Evolutionary conservation across 2,888 invertebrate species (phyloP), one percentile per base, ranked within the genome.

Genomic region (Cantharis rustica): DNA sequence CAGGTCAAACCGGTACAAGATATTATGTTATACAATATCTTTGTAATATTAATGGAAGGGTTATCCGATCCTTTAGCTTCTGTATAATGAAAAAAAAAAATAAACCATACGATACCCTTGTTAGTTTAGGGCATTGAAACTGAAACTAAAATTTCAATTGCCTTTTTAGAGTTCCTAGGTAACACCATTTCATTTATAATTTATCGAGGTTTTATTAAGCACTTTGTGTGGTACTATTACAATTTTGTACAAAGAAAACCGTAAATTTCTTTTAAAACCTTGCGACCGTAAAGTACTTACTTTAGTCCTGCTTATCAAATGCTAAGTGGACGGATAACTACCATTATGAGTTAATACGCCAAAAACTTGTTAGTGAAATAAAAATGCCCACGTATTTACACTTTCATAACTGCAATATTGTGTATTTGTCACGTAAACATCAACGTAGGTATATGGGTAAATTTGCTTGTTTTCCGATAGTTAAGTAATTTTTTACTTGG

Each of bases 1-100:
- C 64, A 66, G 64, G 64, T 66, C 64, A 66, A 66, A 66, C 64
- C 64, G 64, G 64, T 66, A 66, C 23, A 17, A 66, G 16, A 66
- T 66, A 20, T n/a, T n/a, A n/a, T 66, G 20, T 13, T 20, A 66
- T 66, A 23, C 23, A 66, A 66, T 66, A 66, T 16, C 64, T 66
- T 66, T 66, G 64, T 66, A 20, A 16, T 23, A 16, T 66, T 66
- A 47, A 47, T 47, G 47, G n/a, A 47, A 47, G n/a, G 47, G 47
- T 47, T 47, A 47, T 47, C n/a, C 47, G 47, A 47, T 47, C 47
- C n/a, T 47, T 47, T 47, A n/a, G n/a, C 47, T 3, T n/a, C 13
- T 47, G 47, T 47, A n/a, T 47, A 47, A 47, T 47, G 47, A 47
- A 47, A 47, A 47, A 47, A n/a, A 47, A 2, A 47, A 47, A 10